Base-by-base conservation (phyloP, 2,888 invertebrate genomes). In the Laspeyria flexula region DNA sequence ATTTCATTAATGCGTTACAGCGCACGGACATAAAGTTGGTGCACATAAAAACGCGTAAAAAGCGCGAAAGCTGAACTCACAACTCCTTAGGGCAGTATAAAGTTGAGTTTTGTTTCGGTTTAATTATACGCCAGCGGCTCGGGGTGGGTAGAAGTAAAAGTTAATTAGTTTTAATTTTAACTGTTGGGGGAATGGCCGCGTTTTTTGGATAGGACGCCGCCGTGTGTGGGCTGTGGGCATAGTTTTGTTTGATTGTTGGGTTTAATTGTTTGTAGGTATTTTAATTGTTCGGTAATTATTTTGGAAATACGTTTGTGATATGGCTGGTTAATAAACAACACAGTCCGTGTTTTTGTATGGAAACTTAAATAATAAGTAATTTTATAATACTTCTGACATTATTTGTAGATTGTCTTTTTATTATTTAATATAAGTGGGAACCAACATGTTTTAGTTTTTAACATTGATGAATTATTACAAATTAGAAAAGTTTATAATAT, bases 131-230 rank as follows among this genome's bases (percentile, higher is more conserved):
- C 79, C 57, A 59, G 77, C 68, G 79, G 74, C 76, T 69, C 66
- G 74, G 75, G 74, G 66, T 73, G 72, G 66, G 65, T 71, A 62
- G 75, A 86, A 81, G 82, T 82, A 85, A 87, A 88, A 87, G 86
- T 85, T 87, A 88, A 86, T 88, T 87, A 86, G 85, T 80, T 86
- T 84, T 81, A 88, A 88, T 88, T 88, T 86, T 88, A 82, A 86
- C 81, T 78, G 79, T 70, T 61, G 63, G 69, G 75, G 75, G 65
- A 67, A 47, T 43, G 43, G 31, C 40, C 43, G 37, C 42, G 40
- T 53, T 59, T 69, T 51, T 52, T 52, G 39, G 43, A 30, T 21
- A 21, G 31, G 29, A 34, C 12, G 30, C 13, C 25, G 33, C 30
- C 42, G 10, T 29, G 35, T 41, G 40, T 33, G 38, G 47, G 31